These are phyloP conservation scores for Doryteuthis pealeii DNA, from an alignment of 1,140 invertebrate genomes.

Conservation along the genomic window DNA sequence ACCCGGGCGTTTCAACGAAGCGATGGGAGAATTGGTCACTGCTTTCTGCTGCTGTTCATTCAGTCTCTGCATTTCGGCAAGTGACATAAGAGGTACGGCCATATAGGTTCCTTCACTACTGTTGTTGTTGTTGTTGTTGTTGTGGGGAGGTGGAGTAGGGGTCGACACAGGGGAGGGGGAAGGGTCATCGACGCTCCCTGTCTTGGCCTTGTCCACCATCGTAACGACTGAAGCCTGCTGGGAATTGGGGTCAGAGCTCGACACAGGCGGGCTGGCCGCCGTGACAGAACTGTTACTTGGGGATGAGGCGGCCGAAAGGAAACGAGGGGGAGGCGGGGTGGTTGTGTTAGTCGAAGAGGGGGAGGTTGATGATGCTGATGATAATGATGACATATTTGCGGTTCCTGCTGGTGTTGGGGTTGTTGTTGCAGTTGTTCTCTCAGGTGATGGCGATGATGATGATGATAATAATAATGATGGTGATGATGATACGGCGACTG, in stretches of 20 bases:
- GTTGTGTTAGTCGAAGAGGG: too few relatives aligned
- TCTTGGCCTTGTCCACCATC: background rate
- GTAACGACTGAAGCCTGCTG: too few relatives aligned
- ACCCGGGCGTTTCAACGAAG: slow-evolving; percentile 18
- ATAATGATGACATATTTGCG: background rate
- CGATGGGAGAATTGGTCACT: background rate
- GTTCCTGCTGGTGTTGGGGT: background rate
- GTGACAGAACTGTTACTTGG: too few relatives aligned
- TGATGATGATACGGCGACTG: background rate
- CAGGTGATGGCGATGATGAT: background rate
- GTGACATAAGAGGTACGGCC: background rate
- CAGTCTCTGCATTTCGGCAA: background rate
- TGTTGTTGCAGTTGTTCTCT: background rate
- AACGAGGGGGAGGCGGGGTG: too few relatives aligned
- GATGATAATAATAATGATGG: background rate
- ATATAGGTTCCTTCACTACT: background rate
- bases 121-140: slow-evolving; percentile 8
- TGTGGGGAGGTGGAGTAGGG: background rate
- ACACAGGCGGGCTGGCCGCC: too few relatives aligned
- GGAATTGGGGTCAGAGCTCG: too few relatives aligned
- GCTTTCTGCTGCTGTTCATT: slow-evolving; percentile 1
- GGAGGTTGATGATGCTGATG: background rate
- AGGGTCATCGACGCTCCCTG: background rate
- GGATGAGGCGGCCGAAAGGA: too few relatives aligned
- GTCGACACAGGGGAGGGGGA: background rate